Base-by-base conservation (phyloP, 2,797 vertebrate genomes). In the Sebastes alutus region DNA sequence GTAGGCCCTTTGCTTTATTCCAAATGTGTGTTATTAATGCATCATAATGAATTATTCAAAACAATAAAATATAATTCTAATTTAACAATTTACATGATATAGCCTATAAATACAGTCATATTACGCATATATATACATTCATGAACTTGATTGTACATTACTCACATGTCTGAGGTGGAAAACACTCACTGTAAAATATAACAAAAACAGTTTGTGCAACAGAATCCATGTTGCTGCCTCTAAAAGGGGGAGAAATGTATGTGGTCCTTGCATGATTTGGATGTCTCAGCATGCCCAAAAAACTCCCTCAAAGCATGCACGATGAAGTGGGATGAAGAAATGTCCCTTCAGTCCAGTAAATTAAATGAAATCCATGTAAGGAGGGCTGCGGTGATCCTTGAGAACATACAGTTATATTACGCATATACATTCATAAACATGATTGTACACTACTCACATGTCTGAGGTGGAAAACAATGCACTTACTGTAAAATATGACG, bases 1-100 rank as follows among this genome's bases (percentile, higher is more conserved):
- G 35, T 38, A 14, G 35, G 35, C 35, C 35, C 35, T 18, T 32
- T 68, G 59, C 58, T 88, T 91, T 84, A 84, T 89, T 88, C 66
- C 58, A 80, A 73, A 78, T 14, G 7, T 58, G 38, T 25, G 22
- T 49, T 25, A 76, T 49, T 71, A 18, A 68, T 63, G 20, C 29
- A 77, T 49, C 27, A 68, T 46, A 42, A 59, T 56, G 1, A 52
- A 70, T 32, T 42, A 2, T 67, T 33, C 2, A 62, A 60, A 8
- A 77, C 65, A 87, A 88, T 81, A 73, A 78, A 78, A 64, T 58
- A 80, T 7, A 7, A 42, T 42, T 82, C 4, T 35, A 20, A 68
- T 55, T 56, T 30, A 56, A 33, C 32, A 61, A 18, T 84, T 73
- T 63, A 56, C 65, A 75, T 14, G n/a, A 59, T 30, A 54, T 25